Base-by-base conservation (phyloP, 2,113 vertebrate species). In the Gobiocypris rarus region DNA sequence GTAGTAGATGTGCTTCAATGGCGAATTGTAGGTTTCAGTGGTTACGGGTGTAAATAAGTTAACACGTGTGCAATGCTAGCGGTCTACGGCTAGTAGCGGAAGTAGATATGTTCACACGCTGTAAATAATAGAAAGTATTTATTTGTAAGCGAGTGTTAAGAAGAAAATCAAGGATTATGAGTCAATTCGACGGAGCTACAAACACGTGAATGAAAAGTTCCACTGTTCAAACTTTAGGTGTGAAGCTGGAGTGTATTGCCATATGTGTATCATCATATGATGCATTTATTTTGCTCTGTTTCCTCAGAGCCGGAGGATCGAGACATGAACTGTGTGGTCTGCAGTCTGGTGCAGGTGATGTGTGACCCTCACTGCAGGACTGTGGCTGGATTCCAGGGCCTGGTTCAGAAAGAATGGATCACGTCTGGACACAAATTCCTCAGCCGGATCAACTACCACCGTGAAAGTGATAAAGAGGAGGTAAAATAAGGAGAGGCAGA, bases 351-450 rank as follows among this genome's bases (percentile, higher is more conserved):
- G 83, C 97, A 98, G 95, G 93, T 98, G 65, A 94, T 97, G 92
- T 96, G 95, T 71, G 97, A 96, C 78, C 96, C 97, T 0, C 92
- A 96, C 9, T 88, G 92, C 43, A 94, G 97, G 45, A 96, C 94
- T 13, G 87, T 95, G 77, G 85, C 82, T 0, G 97, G 97, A 19
- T 97, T 99, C 93, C 97, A 99, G 91, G 91, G 95, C 87, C 90
- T 99, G 91, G 90, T 99, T 56, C 98, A 99, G 94, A 93, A 96
- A 85, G 97, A 99, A 83, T 99, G 98, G 98, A 95, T 98, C 86
- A 95, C 93, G 28, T 94, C 95, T 0, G 98, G 97, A 1, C 97
- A 98, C 81, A 95, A 96, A 65, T 99, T 98, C 92, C 93, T 94
- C 9, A 95, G 80, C 45, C 95, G 98, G 13, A 86, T 95, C 65